These are phyloP conservation scores for Gobio occitaniae DNA, from an alignment of 2,797 vertebrate genomes.

Conservation along the genomic window DNA sequence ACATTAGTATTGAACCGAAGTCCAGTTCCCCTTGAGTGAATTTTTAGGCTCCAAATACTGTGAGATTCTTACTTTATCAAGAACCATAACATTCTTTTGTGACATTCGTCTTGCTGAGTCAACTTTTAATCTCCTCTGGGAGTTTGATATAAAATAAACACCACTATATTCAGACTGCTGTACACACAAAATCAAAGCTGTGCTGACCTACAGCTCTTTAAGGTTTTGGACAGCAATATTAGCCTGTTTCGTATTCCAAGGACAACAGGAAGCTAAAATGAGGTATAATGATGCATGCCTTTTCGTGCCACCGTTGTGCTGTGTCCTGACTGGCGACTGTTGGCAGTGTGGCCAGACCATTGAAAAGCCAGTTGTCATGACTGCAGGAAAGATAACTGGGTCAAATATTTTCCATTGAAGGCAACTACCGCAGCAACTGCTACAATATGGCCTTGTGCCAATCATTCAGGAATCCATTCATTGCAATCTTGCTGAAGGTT, in stretches of 20 bases:
- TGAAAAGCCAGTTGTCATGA: not conserved
- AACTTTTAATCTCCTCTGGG: constrained; percentile 36
- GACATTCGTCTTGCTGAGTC: constrained; percentile 35
- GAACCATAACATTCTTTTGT: not conserved
- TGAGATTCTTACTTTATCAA: constrained; percentile 42
- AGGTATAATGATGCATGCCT: not conserved
- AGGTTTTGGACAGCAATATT: not conserved
- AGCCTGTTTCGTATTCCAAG: not conserved
- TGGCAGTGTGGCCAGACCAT: not conserved
- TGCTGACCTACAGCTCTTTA: constrained; percentile 10
- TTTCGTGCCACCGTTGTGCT: not conserved
- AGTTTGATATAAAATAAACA: constrained; percentile 35
- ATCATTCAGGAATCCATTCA: constrained; percentile 4
- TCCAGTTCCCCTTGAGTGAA: constrained; percentile 15
- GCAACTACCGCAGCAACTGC: not conserved
- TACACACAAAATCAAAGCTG: constrained; percentile 25
- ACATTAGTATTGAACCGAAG: constrained; percentile 23
- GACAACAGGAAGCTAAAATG: not conserved
- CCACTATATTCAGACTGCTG: constrained; percentile 9
- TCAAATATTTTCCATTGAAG: not conserved
- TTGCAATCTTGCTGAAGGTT: not conserved
- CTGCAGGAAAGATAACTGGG: not conserved
- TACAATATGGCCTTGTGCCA: not conserved
- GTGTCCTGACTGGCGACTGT: not conserved
- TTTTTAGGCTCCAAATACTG: constrained; percentile 42